Percentiles rank a stretch among this genome's conserved stretches.
Conservation (phyloP, 2,888 invertebrate genomes). For the Acanthacorydalis orientalis region DNA sequence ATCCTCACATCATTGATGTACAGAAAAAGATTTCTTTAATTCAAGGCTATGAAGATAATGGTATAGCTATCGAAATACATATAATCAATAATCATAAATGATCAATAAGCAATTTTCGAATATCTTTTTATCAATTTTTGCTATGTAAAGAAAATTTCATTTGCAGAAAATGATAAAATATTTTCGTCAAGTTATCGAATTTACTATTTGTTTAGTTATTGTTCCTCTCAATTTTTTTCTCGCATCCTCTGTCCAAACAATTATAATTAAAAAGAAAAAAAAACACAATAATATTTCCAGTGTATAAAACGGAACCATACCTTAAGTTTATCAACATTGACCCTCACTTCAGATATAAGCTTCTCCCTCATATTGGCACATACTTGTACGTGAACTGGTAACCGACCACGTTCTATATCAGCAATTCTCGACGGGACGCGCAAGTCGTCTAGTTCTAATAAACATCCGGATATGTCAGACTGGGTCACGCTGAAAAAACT, state of each 20-base stretch:
- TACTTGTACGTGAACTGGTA: constrained; percentile 62
- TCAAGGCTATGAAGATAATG: not conserved
- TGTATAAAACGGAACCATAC: constrained; percentile 22
- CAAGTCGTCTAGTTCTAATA: constrained; percentile 36
- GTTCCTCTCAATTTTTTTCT: not conserved
- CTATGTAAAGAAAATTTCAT: too few species aligned
- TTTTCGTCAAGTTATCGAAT: too few species aligned
- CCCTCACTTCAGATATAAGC: constrained; percentile 60
- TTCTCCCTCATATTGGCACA: constrained; percentile 68
- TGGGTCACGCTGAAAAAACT: constrained; percentile 54
- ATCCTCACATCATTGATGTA: too few species aligned
- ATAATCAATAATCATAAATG: not conserved
- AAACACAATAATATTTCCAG: not conserved
- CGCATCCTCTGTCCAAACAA: not conserved
- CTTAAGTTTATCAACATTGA: constrained; percentile 57
- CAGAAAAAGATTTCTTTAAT: too few species aligned
- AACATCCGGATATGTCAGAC: constrained; percentile 43
- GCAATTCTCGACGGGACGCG: constrained; percentile 42
- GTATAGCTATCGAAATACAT: not conserved
- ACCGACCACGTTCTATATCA: constrained; percentile 31
- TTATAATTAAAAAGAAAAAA: not conserved
- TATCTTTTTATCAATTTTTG: too few species aligned
- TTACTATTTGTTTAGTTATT: too few species aligned
- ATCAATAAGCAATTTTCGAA: not conserved
- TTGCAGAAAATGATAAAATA: too few species aligned